Conservation (phyloP, 1,140 invertebrate species). For the Cydia strobilella region DNA sequence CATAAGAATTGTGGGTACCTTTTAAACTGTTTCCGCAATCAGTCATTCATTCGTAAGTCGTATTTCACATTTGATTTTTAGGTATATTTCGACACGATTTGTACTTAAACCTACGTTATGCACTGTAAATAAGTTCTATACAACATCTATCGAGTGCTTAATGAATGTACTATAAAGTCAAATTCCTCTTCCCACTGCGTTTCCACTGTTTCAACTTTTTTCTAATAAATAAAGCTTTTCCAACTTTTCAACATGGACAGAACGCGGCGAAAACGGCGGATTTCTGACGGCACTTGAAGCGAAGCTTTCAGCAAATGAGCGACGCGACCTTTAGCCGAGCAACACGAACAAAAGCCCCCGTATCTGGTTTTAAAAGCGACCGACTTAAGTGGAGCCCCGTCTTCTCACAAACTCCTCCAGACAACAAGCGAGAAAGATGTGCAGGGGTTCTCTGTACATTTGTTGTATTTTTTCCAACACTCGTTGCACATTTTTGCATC, state of each 20-base stretch:
- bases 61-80: no score
- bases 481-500: constrained; percentile 45
- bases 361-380: constrained; percentile 41
- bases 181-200: no score
- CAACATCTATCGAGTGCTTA: no score
- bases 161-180: background rate
- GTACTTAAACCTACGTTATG: no score
- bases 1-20: constrained; percentile 7
- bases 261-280: constrained; percentile 17
- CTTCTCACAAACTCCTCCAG: constrained; percentile 30
- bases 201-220: background rate
- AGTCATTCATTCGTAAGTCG: no score
- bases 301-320: constrained; percentile 57
- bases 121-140: no score
- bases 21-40: no score
- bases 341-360: constrained; percentile 46
- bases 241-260: constrained; percentile 17
- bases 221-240: background rate
- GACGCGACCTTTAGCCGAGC: constrained; percentile 41
- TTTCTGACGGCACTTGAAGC: constrained; percentile 51
- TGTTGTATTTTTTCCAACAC: constrained; percentile 34
- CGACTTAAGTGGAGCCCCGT: constrained; percentile 35
- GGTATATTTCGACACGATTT: no score
- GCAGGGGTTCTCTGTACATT: constrained; percentile 38
- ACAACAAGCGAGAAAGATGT: constrained; percentile 36